Evolutionary conservation across 2,888 invertebrate species (phyloP).

Genomic region (Artemia sinica): DNA sequence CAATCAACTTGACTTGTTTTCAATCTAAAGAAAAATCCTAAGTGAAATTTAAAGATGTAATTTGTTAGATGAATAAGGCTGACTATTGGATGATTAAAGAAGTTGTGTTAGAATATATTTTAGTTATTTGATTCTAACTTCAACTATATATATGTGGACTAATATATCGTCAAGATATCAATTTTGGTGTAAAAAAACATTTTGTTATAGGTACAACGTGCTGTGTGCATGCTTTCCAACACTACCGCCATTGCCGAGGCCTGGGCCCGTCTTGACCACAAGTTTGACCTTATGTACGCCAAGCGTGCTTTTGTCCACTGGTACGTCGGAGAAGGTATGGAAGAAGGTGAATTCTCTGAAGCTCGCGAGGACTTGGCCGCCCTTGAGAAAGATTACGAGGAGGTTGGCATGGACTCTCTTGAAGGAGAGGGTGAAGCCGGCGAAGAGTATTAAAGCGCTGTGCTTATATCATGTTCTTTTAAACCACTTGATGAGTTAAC

Average conservation of each 20-base stretch:
- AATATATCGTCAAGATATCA: no score
- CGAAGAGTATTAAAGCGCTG: constrained; percentile 41
- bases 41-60: no score
- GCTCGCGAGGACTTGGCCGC: constrained; percentile 69
- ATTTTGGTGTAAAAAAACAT: no score
- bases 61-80: no score
- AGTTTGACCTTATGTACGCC: constrained; percentile 61
- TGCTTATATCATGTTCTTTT: background rate
- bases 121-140: no score
- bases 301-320: constrained; percentile 76
- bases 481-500: no score
- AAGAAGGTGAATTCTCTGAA: constrained; percentile 75
- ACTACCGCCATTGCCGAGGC: constrained; percentile 79
- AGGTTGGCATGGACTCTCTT: constrained; percentile 26
- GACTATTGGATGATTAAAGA: no score
- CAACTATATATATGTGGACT: no score
- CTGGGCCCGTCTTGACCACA: constrained; percentile 57
- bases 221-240: constrained; percentile 50
- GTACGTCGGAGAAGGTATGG: constrained; percentile 66
- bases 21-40: no score
- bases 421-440: constrained; percentile 55
- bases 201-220: constrained; percentile 33
- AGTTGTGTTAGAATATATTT: no score
- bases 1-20: no score
- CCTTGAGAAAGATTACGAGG: constrained; percentile 43